Percentiles rank a stretch among this genome's conserved stretches.
Evolutionary conservation across 2,888 invertebrate species (phyloP).

Genomic region (Scaptomyza polygonia): DNA sequence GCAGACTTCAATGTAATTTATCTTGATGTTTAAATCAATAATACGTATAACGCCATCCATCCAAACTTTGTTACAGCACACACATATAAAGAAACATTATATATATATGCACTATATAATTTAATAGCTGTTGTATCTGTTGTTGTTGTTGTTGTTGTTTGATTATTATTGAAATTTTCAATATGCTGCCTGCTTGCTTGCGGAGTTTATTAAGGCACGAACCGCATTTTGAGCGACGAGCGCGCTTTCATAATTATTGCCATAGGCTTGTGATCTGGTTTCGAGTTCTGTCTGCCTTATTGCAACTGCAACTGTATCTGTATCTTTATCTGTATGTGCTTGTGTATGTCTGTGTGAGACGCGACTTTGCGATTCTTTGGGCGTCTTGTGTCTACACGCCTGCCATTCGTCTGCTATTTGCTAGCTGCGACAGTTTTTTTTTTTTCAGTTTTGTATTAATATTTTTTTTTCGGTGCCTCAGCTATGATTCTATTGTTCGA

Average conservation of each 20-base stretch:
- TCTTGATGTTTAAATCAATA: slow-evolving; percentile 84
- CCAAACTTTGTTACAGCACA: slow-evolving; percentile 33
- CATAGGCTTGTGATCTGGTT: slow-evolving; percentile 76
- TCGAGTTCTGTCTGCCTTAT: slow-evolving; percentile 56
- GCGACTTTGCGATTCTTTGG: not conserved
- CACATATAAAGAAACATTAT: slow-evolving; percentile 25
- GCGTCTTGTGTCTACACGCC: slow-evolving; percentile 41
- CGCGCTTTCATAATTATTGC: slow-evolving; percentile 76
- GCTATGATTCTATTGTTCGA: slow-evolving; percentile 62
- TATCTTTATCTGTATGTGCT: slow-evolving; percentile 12
- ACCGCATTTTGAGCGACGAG: slow-evolving; percentile 53
- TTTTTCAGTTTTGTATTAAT: too few species aligned
- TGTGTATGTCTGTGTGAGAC: too few species aligned
- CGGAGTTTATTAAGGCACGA: slow-evolving; percentile 72
- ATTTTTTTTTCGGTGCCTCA: not conserved
- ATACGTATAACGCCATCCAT: slow-evolving; percentile 72
- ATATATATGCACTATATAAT: slow-evolving; percentile 29
- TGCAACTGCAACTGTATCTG: slow-evolving; percentile 10
- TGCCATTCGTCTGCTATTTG: slow-evolving; percentile 55
- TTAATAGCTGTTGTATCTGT: slow-evolving; percentile 57
- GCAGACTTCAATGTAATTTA: slow-evolving; percentile 80
- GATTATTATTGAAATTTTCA: slow-evolving; percentile 68
- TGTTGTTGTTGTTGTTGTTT: too few species aligned
- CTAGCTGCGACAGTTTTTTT: slow-evolving; percentile 15
- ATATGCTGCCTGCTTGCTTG: slow-evolving; percentile 59